phyloP scores from a whole-genome alignment of 2,797 vertebrate genomes.

The Gambelia wislizenii region DNA sequence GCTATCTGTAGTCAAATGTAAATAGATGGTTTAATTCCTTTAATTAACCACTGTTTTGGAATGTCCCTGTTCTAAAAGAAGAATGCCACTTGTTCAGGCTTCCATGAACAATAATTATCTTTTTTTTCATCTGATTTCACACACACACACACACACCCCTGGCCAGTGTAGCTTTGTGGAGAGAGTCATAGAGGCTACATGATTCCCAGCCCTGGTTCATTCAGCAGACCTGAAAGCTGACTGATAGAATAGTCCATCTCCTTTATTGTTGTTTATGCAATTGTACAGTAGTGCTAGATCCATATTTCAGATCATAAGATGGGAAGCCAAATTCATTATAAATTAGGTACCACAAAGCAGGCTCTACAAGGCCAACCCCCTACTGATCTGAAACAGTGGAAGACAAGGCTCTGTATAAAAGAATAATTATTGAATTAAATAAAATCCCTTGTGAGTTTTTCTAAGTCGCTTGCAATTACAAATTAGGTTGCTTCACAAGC shows the following conservation, averaged over 20 bases:
- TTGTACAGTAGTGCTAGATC: neutral
- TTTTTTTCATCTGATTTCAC: no score
- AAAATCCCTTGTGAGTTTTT: neutral
- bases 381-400: constrained; percentile 5
- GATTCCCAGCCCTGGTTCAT: no score
- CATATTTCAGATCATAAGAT: constrained; percentile 4
- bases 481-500: neutral
- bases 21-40: no score
- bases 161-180: no score
- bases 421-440: constrained; percentile 26
- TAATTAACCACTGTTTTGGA: no score
- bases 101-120: no score
- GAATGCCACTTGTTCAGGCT: no score
- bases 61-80: no score
- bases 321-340: constrained; percentile 22
- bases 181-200: no score
- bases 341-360: constrained; percentile 18
- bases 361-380: neutral
- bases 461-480: constrained; percentile 22
- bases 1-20: constrained; percentile 45
- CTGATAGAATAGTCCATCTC: constrained; percentile 18
- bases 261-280: constrained; percentile 5
- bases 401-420: neutral
- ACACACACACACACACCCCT: no score
- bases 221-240: constrained; percentile 33